A percentile compares a stretch with the other conserved stretches of the same genome.
Conservation (phyloP, 2,113 vertebrate genomes). For the Accipiter cooperii region DNA sequence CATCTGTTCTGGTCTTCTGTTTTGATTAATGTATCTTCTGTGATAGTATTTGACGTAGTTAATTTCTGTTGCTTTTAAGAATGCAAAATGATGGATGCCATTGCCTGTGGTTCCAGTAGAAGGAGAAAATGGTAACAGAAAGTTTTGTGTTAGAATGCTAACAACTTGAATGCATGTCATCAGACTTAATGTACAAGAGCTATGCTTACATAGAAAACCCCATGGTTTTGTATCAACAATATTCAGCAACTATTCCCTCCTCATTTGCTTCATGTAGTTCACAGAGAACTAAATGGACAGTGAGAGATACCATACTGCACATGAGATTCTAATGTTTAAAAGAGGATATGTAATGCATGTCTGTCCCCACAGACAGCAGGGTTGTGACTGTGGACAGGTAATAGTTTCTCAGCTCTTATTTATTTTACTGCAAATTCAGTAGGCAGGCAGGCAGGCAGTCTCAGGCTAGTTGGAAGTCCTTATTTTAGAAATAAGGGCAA, state of each 20-base stretch:
- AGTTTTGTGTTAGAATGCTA: background rate
- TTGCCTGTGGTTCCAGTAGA: background rate
- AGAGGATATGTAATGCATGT: background rate
- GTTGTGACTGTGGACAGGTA: background rate
- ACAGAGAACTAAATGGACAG: background rate
- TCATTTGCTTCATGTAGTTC: background rate
- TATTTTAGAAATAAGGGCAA: background rate
- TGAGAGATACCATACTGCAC: background rate
- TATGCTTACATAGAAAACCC: background rate
- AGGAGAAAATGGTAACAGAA: background rate
- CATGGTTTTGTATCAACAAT: background rate
- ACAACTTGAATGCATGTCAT: background rate
- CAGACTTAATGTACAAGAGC: background rate
- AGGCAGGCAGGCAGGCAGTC: background rate
- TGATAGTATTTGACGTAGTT: fast-evolving
- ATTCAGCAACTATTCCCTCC: background rate
- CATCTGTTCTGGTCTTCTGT: background rate
- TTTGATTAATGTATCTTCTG: background rate
- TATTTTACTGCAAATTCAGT: background rate
- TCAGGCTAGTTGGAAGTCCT: background rate
- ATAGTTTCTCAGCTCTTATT: background rate
- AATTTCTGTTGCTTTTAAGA: background rate
- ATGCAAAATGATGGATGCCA: background rate
- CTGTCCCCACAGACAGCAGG: background rate
- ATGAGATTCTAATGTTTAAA: background rate